Evolutionary conservation across 2,113 vertebrate genomes (phyloP), one percentile per base, ranked within the genome.

Genomic region (Cygnus buccinator): DNA sequence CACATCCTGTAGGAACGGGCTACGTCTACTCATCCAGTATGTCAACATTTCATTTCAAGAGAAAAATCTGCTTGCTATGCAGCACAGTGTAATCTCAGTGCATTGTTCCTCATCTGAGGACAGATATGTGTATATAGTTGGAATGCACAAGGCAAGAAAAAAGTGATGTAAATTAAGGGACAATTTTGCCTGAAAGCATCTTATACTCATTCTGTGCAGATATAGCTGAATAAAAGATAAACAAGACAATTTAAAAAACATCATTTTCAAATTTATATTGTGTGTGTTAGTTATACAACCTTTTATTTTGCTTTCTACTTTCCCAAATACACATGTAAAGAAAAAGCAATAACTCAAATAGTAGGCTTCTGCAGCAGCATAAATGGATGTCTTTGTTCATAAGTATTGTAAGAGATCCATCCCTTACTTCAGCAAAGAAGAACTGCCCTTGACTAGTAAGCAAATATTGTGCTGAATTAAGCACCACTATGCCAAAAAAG

Each of bases 391-490:
- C 58, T 90, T 86, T 94, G 46, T 92, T 90, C 91, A n/a, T 58
- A 63, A 44, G 37, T 73, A 33, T 78, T 87, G 46, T 67, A 92
- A 77, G 70, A 63, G 7, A 74, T 90, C 63, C 55, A 94, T 87
- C 65, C 54, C 25, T 88, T 86, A 44, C 88, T 90, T 89, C 91
- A 89, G 54, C 55, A 92, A 77, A 86, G 46, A 54, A 90, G 11
- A 86, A 71, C 9, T 57, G 52, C 20, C 18, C 31, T 89, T 87
- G 68, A 81, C 68, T 63, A 90, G 68, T 74, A 94, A 89, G 57
- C 22, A 92, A 94, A 94, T 92, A 94, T 5, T 87, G 80, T 87
- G 52, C 63, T 81, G 73, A 89, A 94, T 84, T 89, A 84, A 86
- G 29, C 68, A 93, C 50, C 41, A 81, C 41, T 93, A 28, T 59